Percentiles rank a stretch among this genome's conserved stretches.
Evolutionary conservation across 2,113 vertebrate species (phyloP).

Genomic region (Nothobranchius furzeri): DNA sequence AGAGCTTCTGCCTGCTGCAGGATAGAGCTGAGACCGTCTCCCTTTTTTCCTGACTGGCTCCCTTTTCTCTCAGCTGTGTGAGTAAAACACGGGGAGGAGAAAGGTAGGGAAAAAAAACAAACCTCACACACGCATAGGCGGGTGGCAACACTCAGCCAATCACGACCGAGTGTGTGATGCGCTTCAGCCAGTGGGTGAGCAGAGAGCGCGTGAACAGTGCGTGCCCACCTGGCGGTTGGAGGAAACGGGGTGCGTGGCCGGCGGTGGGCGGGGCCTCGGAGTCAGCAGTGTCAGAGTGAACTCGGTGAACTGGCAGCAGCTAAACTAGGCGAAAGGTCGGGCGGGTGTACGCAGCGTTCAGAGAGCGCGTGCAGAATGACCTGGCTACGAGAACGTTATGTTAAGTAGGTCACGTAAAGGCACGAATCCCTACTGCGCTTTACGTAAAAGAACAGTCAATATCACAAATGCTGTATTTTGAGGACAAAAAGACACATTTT

Average conservation of each 20-base stretch:
- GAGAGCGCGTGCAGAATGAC: not conserved
- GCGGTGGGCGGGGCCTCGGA: slow-evolving; percentile 73
- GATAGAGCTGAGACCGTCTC: slow-evolving; percentile 59
- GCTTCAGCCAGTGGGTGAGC: slow-evolving; percentile 76
- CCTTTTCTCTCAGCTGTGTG: slow-evolving; percentile 82
- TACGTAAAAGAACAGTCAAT: not conserved
- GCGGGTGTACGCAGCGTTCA: slow-evolving; percentile 63
- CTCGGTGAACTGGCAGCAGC: slow-evolving; percentile 73
- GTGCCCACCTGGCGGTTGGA: slow-evolving; percentile 80
- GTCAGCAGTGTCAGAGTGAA: slow-evolving; percentile 83
- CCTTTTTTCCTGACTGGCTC: slow-evolving; percentile 69
- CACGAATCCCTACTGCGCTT: not conserved
- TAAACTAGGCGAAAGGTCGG: slow-evolving; percentile 92
- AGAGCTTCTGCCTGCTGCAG: slow-evolving; percentile 57
- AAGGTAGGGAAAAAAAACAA: slow-evolving; percentile 68
- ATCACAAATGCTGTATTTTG: not conserved
- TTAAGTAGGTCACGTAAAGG: too few relatives aligned
- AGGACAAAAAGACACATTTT: too few relatives aligned
- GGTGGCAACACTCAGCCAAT: slow-evolving; percentile 83
- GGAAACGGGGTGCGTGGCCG: slow-evolving; percentile 81
- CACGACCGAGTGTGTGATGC: slow-evolving; percentile 56
- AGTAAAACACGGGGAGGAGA: slow-evolving; percentile 68
- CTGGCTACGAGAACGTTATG: too few relatives aligned
- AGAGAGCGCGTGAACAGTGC: slow-evolving; percentile 87
- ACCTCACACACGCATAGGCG: slow-evolving; percentile 73